Evolutionary conservation across 2,888 invertebrate genomes (phyloP).

Genomic region (Volucella bombylans): DNA sequence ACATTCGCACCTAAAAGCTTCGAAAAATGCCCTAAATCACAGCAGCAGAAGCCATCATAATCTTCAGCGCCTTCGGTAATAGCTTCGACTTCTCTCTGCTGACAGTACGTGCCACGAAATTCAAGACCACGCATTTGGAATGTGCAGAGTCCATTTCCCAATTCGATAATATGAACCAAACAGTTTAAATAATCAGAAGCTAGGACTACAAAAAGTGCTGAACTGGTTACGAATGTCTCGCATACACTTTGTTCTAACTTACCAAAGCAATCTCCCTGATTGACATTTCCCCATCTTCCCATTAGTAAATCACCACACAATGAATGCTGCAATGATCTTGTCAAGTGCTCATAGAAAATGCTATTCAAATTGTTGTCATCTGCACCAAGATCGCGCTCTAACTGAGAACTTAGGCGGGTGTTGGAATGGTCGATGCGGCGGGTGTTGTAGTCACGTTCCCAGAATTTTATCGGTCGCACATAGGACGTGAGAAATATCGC

Average conservation of each 20-base stretch:
- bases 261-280: slow-evolving; percentile 97
- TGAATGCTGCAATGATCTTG: slow-evolving; percentile 96
- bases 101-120: slow-evolving; percentile 99
- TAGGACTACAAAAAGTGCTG: slow-evolving; percentile 85
- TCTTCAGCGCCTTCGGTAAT: slow-evolving; percentile 97
- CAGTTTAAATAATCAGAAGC: slow-evolving; percentile 99
- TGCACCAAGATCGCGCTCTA: slow-evolving; percentile 95
- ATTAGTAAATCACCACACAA: slow-evolving; percentile 95
- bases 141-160: slow-evolving; percentile 98
- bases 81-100: slow-evolving; percentile 99
- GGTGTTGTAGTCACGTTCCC: slow-evolving; percentile 99
- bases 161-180: slow-evolving; percentile 97
- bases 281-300: slow-evolving; percentile 97
- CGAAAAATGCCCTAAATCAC: slow-evolving; percentile 93
- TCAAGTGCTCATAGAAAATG: slow-evolving; percentile 99
- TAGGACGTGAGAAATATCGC: slow-evolving; percentile 99
- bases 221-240: not conserved
- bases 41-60: slow-evolving; percentile 97
- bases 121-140: slow-evolving; percentile 99
- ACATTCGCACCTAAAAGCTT: slow-evolving; percentile 96
- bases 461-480: slow-evolving; percentile 99
- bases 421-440: slow-evolving; percentile 98
- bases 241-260: slow-evolving; percentile 71
- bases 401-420: slow-evolving; percentile 95
- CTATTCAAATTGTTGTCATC: slow-evolving; percentile 99